Evolutionary conservation across 2,797 vertebrate species (phyloP).

Genomic region (Kryptopterus vitreolus): DNA sequence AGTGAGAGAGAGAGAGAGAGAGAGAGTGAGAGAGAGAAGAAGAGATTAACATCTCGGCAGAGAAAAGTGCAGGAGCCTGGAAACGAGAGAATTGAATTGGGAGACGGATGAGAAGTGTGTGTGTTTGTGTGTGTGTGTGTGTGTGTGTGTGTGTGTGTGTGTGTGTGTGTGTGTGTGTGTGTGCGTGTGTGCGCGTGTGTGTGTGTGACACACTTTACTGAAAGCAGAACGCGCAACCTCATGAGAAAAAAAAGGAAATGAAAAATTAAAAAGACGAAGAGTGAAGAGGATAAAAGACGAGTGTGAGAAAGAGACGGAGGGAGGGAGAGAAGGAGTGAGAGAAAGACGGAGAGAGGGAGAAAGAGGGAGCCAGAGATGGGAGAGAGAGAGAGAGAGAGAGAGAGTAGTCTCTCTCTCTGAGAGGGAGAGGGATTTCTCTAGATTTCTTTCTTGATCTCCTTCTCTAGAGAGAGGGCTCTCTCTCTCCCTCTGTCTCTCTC

Average conservation of each 20-base stretch:
- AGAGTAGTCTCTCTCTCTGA: not conserved
- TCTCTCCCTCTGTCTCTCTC: too few relatives aligned
- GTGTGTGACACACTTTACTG: constrained; percentile 8
- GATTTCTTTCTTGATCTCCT: too few relatives aligned
- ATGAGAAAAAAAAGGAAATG: not conserved
- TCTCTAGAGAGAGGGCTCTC: too few relatives aligned
- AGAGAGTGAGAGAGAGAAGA: constrained; percentile 1
- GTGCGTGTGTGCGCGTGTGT: not conserved
- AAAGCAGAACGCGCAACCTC: constrained; percentile 6
- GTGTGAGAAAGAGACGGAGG: not conserved
- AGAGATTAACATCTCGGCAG: not conserved
- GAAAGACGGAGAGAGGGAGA: not conserved
- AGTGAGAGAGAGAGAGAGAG: not conserved
- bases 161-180: not conserved
- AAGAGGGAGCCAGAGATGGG: too few relatives aligned
- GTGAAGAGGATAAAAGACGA: too few relatives aligned
- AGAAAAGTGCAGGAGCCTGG: constrained; percentile 14
- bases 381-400: too few relatives aligned
- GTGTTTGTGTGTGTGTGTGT: not conserved
- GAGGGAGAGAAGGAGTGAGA: constrained; percentile 8
- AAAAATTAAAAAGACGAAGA: not conserved
- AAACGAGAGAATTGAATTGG: constrained; percentile 19
- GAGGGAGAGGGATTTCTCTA: not conserved
- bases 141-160: not conserved
- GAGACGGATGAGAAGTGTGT: not conserved